Evolutionary conservation across 2,113 vertebrate genomes (phyloP), one percentile per base, ranked within the genome.

Genomic region (Oxyruncus cristatus): DNA sequence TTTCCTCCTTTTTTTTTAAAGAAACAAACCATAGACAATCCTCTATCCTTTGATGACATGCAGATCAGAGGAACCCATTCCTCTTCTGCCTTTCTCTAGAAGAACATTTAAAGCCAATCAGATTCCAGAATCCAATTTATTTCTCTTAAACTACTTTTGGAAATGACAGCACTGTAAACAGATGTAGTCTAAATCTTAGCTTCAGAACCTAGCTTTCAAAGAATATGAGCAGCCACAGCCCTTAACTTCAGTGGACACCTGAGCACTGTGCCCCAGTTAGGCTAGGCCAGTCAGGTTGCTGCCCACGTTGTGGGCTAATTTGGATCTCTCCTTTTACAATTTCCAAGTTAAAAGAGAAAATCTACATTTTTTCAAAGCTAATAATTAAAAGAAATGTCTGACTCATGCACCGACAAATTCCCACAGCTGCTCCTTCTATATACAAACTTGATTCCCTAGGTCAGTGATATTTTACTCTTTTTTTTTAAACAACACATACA

Each of bases 341-440:
- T 92, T 86, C 56, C 26, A 63, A 59, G 30, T 61, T 62, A 62
- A 58, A 94, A 78, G 52, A 61, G 49, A 84, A 89, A 74, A 81
- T 65, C 18, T 63, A 24, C 33, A n/a, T 77, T 90, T 92, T 67
- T 79, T 63, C 67, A 84, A 96, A 89, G 73, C 28, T 79, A 72
- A 41, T 90, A 75, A 79, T 95, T 68, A 92, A 59, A 89, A 73
- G 32, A 78, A 75, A 84, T 33, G 26, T 26, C 76, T 91, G 85
- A 86, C 55, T 92, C 78, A 66, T 12, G 37, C 50, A 70, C 35
- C 67, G 52, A 74, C 19, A 72, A 85, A 88, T 82, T 84, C 28
- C 35, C 85, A 52, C 84, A 96, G 72, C 83, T 95, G 77, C 27
- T 95, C 30, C 75, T 89, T 74, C 86, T 78, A 63, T 26, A 71